Base-by-base conservation (phyloP, 2,797 vertebrate genomes). In the Scarus forsteni region DNA sequence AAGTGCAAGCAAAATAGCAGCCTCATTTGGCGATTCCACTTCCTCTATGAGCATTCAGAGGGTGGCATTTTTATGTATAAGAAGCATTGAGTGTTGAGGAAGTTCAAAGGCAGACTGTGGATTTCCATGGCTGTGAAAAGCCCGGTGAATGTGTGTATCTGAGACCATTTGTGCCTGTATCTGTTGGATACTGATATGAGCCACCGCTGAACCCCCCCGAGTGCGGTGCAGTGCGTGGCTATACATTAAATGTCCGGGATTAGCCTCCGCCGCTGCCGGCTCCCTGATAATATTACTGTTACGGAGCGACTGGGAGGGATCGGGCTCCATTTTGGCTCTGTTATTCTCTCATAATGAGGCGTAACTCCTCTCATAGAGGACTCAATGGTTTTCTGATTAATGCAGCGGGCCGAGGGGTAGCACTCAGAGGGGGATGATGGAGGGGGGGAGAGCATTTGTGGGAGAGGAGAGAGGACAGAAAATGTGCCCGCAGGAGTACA, bases 211-310 rank as follows among this genome's bases (percentile, higher is more conserved):
- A 81, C 77, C 80, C 59, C 71, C 59, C 71, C 70, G 66, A 83
- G 72, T 75, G 85, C 86, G 78, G 80, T 77, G 85, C 73, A 68
- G 70, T 54, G 77, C 56, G 73, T 77, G 83, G 82, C 85, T 77
- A 80, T 90, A 91, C 90, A 88, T 92, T 88, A 85, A 91, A 89
- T 73, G 73, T 44, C 69, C 75, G 15, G 85, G 90, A 91, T 93
- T 87, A 91, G 79, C 79, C 69, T 34, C 19, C 8, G 80, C 81
- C 70, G 85, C 86, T 83, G 86, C 83, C 36, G 80, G 78, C 85
- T 69, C 62, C 27, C 85, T 79, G 85, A 87, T 86, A 86, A 73
- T 70, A 84, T 84, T 84, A 80, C 70, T 84, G 78, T 83, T 89
- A 83, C 74, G 65, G 82, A 86, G 80, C 36, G 8, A 80, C 78